These are phyloP conservation scores for Boloria selene DNA, from an alignment of 2,888 invertebrate species.

Conservation along the genomic window DNA sequence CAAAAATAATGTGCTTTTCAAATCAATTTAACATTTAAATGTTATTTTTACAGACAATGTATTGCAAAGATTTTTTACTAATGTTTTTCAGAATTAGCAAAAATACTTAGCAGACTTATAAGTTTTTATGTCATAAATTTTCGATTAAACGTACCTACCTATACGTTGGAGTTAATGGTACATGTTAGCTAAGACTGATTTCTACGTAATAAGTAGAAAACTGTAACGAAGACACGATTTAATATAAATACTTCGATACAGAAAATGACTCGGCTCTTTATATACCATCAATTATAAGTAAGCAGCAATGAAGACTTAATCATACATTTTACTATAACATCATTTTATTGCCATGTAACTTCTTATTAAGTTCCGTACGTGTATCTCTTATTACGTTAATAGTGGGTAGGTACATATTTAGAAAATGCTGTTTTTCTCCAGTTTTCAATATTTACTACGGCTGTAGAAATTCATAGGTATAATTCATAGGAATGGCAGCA, in stretches of 20 bases:
- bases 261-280: slow-evolving; percentile 18
- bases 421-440: slow-evolving; percentile 15
- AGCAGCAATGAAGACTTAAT: slow-evolving; percentile 28
- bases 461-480: not conserved
- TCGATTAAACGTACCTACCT: not conserved
- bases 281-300: slow-evolving; percentile 19
- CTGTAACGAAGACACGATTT: slow-evolving; percentile 1
- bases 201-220: not conserved
- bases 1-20: too few species aligned
- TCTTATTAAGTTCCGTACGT: slow-evolving; percentile 29
- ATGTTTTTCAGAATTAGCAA: too few species aligned
- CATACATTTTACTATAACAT: slow-evolving; percentile 29
- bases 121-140: not conserved
- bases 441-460: not conserved
- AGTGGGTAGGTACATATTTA: slow-evolving; percentile 9
- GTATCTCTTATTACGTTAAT: slow-evolving; percentile 23
- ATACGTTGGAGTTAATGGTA: not conserved
- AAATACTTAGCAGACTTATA: not conserved
- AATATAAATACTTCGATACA: slow-evolving; percentile 5
- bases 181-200: not conserved
- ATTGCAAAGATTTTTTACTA: too few species aligned
- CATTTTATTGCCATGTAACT: slow-evolving; percentile 23
- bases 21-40: too few species aligned
- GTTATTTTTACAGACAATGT: too few species aligned
- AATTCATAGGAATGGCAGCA: not conserved